These are phyloP conservation scores for Chrysocyon brachyurus DNA, from an alignment of 2,797 vertebrate genomes.

Conservation along the genomic window DNA sequence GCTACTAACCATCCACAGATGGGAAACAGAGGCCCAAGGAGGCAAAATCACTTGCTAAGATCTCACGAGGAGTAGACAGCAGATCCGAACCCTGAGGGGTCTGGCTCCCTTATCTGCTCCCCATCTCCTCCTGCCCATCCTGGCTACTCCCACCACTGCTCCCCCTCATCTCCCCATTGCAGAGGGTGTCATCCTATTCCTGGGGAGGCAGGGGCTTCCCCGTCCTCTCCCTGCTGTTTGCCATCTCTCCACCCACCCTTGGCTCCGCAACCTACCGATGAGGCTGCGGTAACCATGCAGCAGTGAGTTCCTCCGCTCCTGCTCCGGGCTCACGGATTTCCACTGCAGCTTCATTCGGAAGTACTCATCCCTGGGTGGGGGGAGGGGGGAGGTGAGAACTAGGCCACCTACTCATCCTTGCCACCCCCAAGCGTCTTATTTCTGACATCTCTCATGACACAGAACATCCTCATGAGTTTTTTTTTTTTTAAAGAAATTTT, in stretches of 20 bases:
- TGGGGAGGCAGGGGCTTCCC: background rate
- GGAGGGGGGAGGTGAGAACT: rapidly evolving
- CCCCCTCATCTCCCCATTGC: no score
- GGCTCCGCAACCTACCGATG: slow-evolving; percentile 89
- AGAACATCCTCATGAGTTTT: background rate
- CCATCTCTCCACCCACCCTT: rapidly evolving
- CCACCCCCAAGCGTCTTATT: background rate
- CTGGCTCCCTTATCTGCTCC: background rate
- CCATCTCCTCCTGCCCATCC: background rate
- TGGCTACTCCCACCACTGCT: rapidly evolving
- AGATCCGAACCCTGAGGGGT: background rate
- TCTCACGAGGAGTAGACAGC: background rate
- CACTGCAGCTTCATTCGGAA: slow-evolving; percentile 98
- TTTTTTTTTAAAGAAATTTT: background rate
- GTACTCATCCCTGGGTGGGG: slow-evolving; percentile 92
- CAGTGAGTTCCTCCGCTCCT: slow-evolving; percentile 95
- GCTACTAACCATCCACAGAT: rapidly evolving
- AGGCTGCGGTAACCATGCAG: slow-evolving; percentile 94
- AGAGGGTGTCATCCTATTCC: no score
- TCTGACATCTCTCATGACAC: no score
- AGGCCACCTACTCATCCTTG: background rate
- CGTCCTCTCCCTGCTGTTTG: no score
- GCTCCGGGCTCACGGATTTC: slow-evolving; percentile 95
- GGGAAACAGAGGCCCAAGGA: background rate
- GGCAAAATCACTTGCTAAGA: no score